Evolutionary conservation across 2,113 vertebrate genomes (phyloP).

Genomic region (Tricholaema leucomelas): DNA sequence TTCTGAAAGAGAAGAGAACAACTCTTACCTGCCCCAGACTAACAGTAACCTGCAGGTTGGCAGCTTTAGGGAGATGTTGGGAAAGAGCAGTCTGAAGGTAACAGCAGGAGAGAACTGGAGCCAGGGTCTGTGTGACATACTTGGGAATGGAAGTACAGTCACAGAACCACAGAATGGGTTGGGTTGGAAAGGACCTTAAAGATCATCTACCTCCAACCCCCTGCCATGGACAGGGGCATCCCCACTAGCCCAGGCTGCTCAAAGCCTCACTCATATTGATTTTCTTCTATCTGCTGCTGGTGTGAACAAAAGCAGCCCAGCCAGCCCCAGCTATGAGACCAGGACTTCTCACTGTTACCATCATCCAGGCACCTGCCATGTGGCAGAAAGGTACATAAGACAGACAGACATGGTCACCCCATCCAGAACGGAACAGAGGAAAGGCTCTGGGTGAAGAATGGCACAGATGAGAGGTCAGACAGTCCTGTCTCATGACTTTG

Average conservation of each 20-base stretch:
- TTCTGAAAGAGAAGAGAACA: slow-evolving; percentile 73
- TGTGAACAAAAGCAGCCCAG: neutral
- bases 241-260: no score
- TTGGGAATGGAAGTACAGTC: neutral
- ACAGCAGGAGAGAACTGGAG: neutral
- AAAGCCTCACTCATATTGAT: neutral
- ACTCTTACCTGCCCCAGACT: neutral
- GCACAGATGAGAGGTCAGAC: neutral
- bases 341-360: neutral
- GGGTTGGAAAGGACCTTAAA: no score
- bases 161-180: no score
- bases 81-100: neutral
- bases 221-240: no score
- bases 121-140: neutral
- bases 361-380: accelerated
- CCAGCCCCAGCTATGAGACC: neutral
- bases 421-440: neutral
- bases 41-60: accelerated
- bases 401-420: neutral
- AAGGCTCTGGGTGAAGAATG: neutral
- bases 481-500: neutral
- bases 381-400: neutral
- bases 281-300: neutral
- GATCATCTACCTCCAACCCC: no score
- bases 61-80: neutral